Evolutionary conservation across 2,113 vertebrate species (phyloP).

Genomic region (Toxotes chatareus): DNA sequence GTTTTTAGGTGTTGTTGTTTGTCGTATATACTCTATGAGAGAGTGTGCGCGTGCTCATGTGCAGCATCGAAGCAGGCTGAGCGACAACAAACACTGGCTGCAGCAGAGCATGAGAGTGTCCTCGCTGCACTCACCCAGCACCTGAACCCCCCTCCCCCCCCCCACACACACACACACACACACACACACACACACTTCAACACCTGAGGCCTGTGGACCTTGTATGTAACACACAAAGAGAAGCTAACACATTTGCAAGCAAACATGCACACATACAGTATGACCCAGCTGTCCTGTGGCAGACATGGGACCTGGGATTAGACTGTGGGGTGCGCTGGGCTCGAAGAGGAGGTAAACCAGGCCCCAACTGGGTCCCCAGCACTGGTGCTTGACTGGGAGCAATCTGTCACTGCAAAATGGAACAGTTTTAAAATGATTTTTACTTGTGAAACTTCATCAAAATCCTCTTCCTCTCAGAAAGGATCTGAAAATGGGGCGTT

Average conservation of each 20-base stretch:
- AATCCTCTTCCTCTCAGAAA: conserved; percentile 24
- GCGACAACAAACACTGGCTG: conserved; percentile 76
- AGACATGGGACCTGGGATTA: conserved; percentile 38
- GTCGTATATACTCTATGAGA: neutral
- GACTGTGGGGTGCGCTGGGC: conserved; percentile 9
- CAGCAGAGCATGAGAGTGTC: conserved; percentile 63
- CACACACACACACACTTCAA: neutral
- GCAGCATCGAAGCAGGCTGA: conserved; percentile 48
- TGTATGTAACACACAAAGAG: conserved; percentile 16
- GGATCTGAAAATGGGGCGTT: conserved; percentile 16
- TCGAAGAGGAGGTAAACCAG: conserved; percentile 35
- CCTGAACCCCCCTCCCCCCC: conserved; percentile 74
- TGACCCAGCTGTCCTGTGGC: conserved; percentile 52
- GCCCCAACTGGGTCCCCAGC: conserved; percentile 34
- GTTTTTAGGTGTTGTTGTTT: conserved; percentile 57
- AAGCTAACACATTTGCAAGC: conserved; percentile 8
- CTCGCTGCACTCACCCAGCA: conserved; percentile 68
- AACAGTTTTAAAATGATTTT: conserved; percentile 16
- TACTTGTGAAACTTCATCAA: conserved; percentile 13
- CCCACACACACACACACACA: too few species aligned
- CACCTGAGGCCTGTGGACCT: conserved; percentile 80
- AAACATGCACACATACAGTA: neutral
- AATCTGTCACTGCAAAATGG: conserved; percentile 48
- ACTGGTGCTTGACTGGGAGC: conserved; percentile 62
- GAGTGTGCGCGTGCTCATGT: conserved; percentile 46